Evolutionary conservation across 2,888 invertebrate genomes (phyloP), one percentile per base, ranked within the genome.

Genomic region (Agonopterix heracliana): DNA sequence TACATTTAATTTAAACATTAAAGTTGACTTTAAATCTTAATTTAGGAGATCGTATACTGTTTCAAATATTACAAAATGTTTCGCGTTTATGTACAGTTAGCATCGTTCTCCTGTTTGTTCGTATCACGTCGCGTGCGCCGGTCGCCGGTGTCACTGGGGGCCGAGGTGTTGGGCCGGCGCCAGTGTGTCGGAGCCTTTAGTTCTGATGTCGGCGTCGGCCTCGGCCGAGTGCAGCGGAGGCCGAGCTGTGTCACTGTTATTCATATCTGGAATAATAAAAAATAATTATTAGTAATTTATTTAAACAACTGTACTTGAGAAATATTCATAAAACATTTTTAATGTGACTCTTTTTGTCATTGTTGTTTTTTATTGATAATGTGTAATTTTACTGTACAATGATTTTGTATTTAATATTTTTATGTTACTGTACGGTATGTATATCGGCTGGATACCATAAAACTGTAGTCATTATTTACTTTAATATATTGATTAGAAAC

Each of bases 11-110:
- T 83, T 83, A 80, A 87, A 79, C 78, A 79, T 85, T 87, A 84
- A 75, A 80, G 85, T 86, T 88, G 88, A 87, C 88, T 87, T 87
- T 84, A 82, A 82, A 83, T 78, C 87, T 88, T 88, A 88, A 82
- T 84, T 84, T 88, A 88, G 88, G 88, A 88, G 88, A 88, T 88
- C 88, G 88, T 88, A 88, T 88, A 88, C 88, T 81, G 85, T 87
- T 88, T 88, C 83, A 87, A 87, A 85, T 88, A 88, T 88, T 87
- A 88, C 87, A 88, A 88, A 88, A 85, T 76, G 81, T 82, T 76
- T 81, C 74, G 77, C 73, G 64, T 68, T 64, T 87, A 88, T 88
- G 76, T 88, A 88, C 88, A 88, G 76, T 69, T 79, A 82, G 85
- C 84, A 81, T 84, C 77, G 82, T 82, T 84, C 83, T 86, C 86